phyloP scores from a whole-genome alignment of 2,113 vertebrate genomes.

The Salvelinus sp. region DNA sequence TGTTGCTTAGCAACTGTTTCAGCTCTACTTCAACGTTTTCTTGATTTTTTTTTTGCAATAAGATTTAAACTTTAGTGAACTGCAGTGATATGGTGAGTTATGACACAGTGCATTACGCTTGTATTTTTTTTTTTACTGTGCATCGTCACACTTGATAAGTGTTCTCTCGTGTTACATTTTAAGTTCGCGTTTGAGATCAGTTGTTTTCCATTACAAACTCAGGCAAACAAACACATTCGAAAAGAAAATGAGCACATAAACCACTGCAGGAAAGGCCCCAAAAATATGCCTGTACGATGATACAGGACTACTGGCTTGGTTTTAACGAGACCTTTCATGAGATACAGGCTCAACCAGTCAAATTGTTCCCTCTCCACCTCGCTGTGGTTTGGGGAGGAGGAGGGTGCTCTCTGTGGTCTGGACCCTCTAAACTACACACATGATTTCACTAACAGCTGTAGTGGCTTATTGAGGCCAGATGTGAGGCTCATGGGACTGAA shows the following conservation, averaged over 20 bases:
- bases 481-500: slow-evolving; percentile 31
- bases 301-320: slow-evolving; percentile 6
- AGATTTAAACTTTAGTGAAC: slow-evolving; percentile 50
- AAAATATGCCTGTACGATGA: neutral
- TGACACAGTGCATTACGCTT: neutral
- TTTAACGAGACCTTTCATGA: too few species aligned
- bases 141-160: neutral
- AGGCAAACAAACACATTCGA: slow-evolving; percentile 26
- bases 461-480: slow-evolving; percentile 62
- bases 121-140: too few species aligned
- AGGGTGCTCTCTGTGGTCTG: slow-evolving; percentile 49
- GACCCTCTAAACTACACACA: slow-evolving; percentile 55
- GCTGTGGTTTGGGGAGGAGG: slow-evolving; percentile 4
- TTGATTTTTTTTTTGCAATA: slow-evolving; percentile 60
- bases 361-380: slow-evolving; percentile 23
- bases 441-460: slow-evolving; percentile 63
- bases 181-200: slow-evolving; percentile 7
- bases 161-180: slow-evolving; percentile 10
- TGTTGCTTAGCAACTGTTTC: slow-evolving; percentile 74
- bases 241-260: slow-evolving; percentile 2
- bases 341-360: slow-evolving; percentile 13
- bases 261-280: slow-evolving; percentile 23
- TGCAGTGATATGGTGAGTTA: neutral
- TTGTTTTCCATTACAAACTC: slow-evolving; percentile 15
- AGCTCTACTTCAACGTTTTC: slow-evolving; percentile 73